phyloP scores from a whole-genome alignment of 2,797 vertebrate genomes.

The Brachyalestes nurse region DNA sequence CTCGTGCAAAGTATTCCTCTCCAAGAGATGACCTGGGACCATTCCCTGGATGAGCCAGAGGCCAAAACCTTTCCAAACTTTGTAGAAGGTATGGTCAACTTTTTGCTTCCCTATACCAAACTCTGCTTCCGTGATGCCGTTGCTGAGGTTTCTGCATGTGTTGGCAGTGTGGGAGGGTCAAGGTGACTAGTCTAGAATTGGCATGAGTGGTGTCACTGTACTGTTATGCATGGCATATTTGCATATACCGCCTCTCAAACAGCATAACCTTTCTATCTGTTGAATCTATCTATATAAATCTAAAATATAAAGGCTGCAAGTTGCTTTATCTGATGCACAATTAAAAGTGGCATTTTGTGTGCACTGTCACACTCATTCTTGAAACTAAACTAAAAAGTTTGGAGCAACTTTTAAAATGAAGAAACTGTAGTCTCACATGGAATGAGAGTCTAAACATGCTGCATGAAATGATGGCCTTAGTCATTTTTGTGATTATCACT shows the following conservation, averaged over 20 bases:
- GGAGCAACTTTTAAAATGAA: background rate
- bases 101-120: slow-evolving; percentile 55
- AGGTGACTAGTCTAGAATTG: slow-evolving; percentile 52
- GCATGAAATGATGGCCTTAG: background rate
- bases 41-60: slow-evolving; percentile 76
- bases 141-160: slow-evolving; percentile 58
- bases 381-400: background rate
- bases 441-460: background rate
- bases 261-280: background rate
- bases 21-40: slow-evolving; percentile 74
- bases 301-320: background rate
- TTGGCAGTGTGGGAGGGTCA: slow-evolving; percentile 69
- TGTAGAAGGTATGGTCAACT: slow-evolving; percentile 77
- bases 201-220: slow-evolving; percentile 39
- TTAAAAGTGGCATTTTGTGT: background rate
- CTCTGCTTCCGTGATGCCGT: slow-evolving; percentile 57
- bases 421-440: background rate
- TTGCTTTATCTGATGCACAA: background rate
- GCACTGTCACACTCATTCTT: background rate
- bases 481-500: slow-evolving; percentile 6
- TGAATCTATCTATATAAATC: background rate
- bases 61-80: slow-evolving; percentile 80
- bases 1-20: slow-evolving; percentile 64
- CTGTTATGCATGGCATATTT: background rate
- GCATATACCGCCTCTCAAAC: background rate